Conservation (phyloP, 2,113 vertebrate genomes). For the Oostethus manadensis region DNA sequence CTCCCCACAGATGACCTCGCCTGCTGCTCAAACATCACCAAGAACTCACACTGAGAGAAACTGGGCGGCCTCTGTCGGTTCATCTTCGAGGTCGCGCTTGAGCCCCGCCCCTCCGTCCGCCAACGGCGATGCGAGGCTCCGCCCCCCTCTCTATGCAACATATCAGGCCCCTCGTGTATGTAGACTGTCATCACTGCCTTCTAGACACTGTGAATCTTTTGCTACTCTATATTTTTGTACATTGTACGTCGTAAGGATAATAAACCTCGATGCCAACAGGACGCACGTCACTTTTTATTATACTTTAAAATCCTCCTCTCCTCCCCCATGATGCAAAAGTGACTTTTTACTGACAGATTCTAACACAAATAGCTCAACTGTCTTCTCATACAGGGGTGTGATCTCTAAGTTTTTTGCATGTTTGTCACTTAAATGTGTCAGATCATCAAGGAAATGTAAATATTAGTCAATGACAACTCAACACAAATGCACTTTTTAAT, state of each 20-base stretch:
- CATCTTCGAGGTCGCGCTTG: constrained; percentile 2
- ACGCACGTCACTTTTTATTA: not conserved
- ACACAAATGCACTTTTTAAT: too few species aligned
- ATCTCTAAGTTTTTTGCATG: too few species aligned
- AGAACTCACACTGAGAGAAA: not conserved
- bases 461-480: too few species aligned
- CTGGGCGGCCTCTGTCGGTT: constrained; percentile 28
- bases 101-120: constrained; percentile 48
- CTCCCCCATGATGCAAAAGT: not conserved
- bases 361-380: too few species aligned
- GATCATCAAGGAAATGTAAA: too few species aligned
- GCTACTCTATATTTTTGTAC: constrained; percentile 96
- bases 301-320: not conserved
- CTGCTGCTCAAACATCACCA: constrained; percentile 47
- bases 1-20: constrained; percentile 19
- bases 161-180: constrained; percentile 79
- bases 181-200: constrained; percentile 89
- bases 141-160: constrained; percentile 88
- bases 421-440: too few species aligned
- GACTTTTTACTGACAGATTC: too few species aligned
- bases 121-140: constrained; percentile 48
- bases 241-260: constrained; percentile 92
- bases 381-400: too few species aligned
- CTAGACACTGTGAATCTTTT: constrained; percentile 96
- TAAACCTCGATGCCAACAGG: constrained; percentile 75